phyloP scores from a whole-genome alignment of 2,113 vertebrate genomes.

The Syngnathus typhle region DNA sequence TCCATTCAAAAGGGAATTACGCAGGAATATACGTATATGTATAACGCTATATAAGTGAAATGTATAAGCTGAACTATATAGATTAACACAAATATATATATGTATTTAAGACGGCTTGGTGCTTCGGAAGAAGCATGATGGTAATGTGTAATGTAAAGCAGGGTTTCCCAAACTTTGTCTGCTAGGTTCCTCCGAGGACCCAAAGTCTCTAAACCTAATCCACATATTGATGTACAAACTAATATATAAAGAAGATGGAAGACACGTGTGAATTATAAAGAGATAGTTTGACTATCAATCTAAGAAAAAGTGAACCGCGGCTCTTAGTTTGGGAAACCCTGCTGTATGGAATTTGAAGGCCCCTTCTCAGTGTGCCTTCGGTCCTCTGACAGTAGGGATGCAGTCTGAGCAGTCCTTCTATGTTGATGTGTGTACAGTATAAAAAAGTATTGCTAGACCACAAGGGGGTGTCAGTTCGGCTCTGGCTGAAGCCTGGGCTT shows the following conservation, averaged over 20 bases:
- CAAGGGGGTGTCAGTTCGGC: slow-evolving; percentile 58
- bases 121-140: background rate
- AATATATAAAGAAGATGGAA: background rate
- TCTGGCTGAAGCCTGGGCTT: slow-evolving; percentile 38
- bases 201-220: background rate
- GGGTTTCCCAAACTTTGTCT: background rate
- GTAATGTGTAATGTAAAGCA: background rate
- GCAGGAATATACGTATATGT: slow-evolving; percentile 74
- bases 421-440: slow-evolving; percentile 57
- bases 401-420: slow-evolving; percentile 2
- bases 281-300: background rate
- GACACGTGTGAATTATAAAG: background rate
- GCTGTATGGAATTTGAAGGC: slow-evolving; percentile 56
- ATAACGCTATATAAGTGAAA: slow-evolving; percentile 60
- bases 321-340: background rate
- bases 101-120: slow-evolving; percentile 15
- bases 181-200: background rate
- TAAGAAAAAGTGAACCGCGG: background rate
- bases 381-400: slow-evolving; percentile 36
- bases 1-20: slow-evolving; percentile 55
- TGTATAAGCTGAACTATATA: slow-evolving; percentile 61
- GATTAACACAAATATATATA: slow-evolving; percentile 32
- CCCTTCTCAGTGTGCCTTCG: slow-evolving; percentile 33
- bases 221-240: background rate
- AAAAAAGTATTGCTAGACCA: slow-evolving; percentile 66